Conservation (phyloP, 2,113 vertebrate genomes). For the Tapirus terrestris region DNA sequence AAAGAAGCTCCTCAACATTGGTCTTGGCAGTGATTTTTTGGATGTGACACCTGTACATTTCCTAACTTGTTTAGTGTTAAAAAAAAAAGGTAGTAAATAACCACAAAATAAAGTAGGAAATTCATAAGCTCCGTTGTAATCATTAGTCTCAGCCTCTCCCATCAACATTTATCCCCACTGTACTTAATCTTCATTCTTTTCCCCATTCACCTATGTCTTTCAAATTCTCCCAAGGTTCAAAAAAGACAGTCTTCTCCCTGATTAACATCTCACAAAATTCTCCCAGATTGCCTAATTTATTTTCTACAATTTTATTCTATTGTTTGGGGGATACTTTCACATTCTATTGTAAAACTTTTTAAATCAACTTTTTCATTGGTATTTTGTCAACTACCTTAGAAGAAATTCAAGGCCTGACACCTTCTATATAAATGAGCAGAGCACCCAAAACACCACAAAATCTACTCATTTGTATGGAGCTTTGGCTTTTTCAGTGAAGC, state of each 20-base stretch:
- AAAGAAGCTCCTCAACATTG: neutral
- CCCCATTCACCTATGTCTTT: neutral
- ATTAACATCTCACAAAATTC: neutral
- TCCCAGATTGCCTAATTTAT: neutral
- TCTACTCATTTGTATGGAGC: neutral
- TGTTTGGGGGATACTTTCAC: neutral
- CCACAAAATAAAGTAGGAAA: neutral
- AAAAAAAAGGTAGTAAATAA: neutral
- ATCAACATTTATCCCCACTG: accelerated
- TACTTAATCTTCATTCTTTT: neutral
- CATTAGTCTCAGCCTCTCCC: neutral
- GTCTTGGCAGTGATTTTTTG: neutral
- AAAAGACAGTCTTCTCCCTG: neutral
- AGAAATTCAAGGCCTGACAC: neutral
- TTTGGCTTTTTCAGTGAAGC: neutral
- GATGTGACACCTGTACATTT: neutral
- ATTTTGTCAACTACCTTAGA: neutral
- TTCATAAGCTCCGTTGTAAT: neutral
- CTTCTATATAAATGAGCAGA: neutral
- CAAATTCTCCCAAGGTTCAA: neutral
- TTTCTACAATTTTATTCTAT: neutral
- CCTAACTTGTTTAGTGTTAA: neutral
- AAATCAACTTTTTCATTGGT: neutral
- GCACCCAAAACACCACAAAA: neutral
- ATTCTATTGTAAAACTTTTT: neutral